Conservation (phyloP, 2,888 invertebrate species). For the Hirudinaria manillensis region DNA sequence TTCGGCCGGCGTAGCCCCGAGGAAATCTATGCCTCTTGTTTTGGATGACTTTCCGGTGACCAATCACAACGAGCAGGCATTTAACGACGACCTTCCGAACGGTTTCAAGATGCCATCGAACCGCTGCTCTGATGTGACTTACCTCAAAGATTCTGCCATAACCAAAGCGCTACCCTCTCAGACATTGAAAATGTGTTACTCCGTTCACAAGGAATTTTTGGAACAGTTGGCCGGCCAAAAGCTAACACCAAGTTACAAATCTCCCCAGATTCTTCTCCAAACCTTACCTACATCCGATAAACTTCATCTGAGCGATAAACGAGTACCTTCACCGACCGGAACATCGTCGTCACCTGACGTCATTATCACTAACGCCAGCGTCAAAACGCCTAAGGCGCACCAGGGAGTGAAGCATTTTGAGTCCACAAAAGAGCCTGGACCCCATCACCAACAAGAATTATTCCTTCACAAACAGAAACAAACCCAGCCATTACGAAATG, state of each 20-base stretch:
- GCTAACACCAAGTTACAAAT: background rate
- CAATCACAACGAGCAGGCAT: background rate
- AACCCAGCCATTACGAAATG: too few species aligned
- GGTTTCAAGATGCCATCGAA: too few species aligned
- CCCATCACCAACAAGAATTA: too few species aligned
- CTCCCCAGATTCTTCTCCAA: conserved; percentile 17
- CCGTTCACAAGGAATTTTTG: conserved; percentile 23
- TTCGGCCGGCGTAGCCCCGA: too few species aligned
- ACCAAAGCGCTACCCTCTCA: background rate
- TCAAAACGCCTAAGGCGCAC: background rate
- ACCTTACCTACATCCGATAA: background rate
- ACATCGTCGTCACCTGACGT: background rate
- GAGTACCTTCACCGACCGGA: background rate
- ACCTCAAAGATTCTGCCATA: background rate
- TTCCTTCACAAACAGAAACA: too few species aligned
- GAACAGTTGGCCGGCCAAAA: conserved; percentile 5
- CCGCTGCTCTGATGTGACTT: background rate
- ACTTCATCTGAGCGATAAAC: background rate
- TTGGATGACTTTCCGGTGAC: background rate
- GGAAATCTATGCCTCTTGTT: background rate
- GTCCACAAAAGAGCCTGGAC: too few species aligned
- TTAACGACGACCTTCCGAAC: background rate
- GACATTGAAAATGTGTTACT: conserved; percentile 13
- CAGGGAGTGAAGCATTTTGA: too few species aligned
- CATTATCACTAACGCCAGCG: background rate